phyloP scores from a whole-genome alignment of 2,113 vertebrate species.

The Melanocharis versteri region DNA sequence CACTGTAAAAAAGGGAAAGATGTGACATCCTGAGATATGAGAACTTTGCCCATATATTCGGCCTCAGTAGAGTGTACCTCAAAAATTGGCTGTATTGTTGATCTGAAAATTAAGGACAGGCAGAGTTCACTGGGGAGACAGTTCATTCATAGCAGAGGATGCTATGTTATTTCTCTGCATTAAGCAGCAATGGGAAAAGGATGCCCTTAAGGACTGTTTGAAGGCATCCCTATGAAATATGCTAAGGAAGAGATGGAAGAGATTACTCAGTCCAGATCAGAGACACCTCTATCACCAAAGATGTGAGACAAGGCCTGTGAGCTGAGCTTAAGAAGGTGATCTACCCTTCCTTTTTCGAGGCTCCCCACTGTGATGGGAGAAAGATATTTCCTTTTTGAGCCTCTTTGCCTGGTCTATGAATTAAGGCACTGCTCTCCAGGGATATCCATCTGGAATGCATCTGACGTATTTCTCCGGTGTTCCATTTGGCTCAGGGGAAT shows the following conservation, averaged over 20 bases:
- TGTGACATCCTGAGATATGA: background rate
- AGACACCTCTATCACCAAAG: background rate
- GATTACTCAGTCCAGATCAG: background rate
- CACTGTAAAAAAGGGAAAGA: background rate
- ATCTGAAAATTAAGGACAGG: background rate
- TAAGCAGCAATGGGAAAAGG: background rate
- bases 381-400: slow-evolving; percentile 41
- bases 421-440: slow-evolving; percentile 41
- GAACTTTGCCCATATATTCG: background rate
- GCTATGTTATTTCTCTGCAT: background rate
- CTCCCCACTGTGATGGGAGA: background rate
- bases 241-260: background rate
- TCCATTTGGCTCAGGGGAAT: slow-evolving; percentile 33
- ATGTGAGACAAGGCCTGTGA: background rate
- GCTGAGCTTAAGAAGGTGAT: background rate
- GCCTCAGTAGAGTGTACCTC: background rate
- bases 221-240: background rate
- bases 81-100: background rate
- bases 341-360: background rate
- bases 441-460: slow-evolving; percentile 51
- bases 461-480: slow-evolving; percentile 44
- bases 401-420: slow-evolving; percentile 46
- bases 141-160: background rate
- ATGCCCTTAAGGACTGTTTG: background rate
- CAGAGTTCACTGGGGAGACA: background rate